Evolutionary conservation across 2,797 vertebrate genomes (phyloP), one percentile per base, ranked within the genome.

Genomic region (Pangasius sanitwongsei): DNA sequence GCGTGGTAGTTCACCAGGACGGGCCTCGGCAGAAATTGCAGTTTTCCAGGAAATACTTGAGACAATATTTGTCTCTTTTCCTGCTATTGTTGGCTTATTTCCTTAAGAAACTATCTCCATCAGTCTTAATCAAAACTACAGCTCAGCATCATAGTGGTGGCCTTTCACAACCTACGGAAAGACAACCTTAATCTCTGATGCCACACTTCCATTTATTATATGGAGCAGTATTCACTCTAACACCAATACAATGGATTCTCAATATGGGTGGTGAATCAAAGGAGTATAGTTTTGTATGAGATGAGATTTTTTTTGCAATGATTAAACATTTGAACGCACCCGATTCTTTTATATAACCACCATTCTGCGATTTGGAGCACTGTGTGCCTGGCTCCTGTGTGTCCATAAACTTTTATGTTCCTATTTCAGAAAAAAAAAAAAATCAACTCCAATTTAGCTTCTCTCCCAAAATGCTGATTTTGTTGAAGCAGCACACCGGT

Each of bases 151-250:
- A 53, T 78, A 31, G 25, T 18, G 44, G n/a, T 44, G 74, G 61
- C 48, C 61, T 88, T 85, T 53, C 12, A 50, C 67, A 25, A 57
- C 83, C 61, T 48, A 7, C 8, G 48, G 72, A 88, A 88, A 80
- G 28, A 50, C 37, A 34, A 72, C n/a, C 41, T 72, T 70, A 72
- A 87, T 72, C 67, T 48, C 77, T 6, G 87, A 75, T 7, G 20
- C 18, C 82, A 55, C 20, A 1, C 57, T 31, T 85, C 61, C 74
- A 48, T 89, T 80, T 48, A 78, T 89, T 59, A 75, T 18, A 59
- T 48, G 9, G 12, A 20, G 8, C 16, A 31, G 13, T 86, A 61
- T 57, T 89, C 85, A 86, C 34, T 80, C 2, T 15, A 15, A 55
- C 75, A 78, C 70, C 12, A 61, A 13, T 67, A 69, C 50, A 48